Evolutionary conservation across 2,888 invertebrate species (phyloP).

Genomic region (Falcaria lacertinaria): DNA sequence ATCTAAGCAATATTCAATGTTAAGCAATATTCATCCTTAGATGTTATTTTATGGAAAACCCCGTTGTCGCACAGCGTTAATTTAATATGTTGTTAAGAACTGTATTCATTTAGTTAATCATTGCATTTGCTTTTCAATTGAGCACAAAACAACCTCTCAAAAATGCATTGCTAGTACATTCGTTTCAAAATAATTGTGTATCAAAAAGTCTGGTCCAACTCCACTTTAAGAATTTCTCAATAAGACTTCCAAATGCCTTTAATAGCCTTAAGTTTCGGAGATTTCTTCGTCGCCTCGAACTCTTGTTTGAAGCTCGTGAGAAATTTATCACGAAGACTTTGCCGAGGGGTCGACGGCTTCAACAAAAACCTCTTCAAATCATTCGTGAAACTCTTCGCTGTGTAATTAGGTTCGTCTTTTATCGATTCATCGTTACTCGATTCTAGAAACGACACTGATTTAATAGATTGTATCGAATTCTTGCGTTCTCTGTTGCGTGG

Average conservation of each 20-base stretch:
- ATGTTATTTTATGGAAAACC: too few relatives aligned
- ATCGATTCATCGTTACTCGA: slow-evolving; percentile 62
- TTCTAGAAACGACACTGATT: slow-evolving; percentile 72
- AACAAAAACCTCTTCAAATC: slow-evolving; percentile 71
- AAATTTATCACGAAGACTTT: slow-evolving; percentile 70
- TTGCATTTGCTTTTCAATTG: too few relatives aligned
- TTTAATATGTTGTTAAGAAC: too few relatives aligned
- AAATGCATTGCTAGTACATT: neutral
- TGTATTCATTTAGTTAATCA: too few relatives aligned
- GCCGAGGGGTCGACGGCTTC: slow-evolving; percentile 63
- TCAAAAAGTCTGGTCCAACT: neutral
- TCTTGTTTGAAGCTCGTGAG: slow-evolving; percentile 72
- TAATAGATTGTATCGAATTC: slow-evolving; percentile 69
- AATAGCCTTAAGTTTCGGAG: slow-evolving; percentile 71
- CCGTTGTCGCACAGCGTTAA: too few relatives aligned
- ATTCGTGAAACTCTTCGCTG: slow-evolving; percentile 74
- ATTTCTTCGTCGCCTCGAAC: slow-evolving; percentile 64
- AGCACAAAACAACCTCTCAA: neutral
- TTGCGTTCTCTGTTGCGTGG: slow-evolving; percentile 48
- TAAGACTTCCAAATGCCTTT: slow-evolving; percentile 77
- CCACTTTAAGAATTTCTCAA: slow-evolving; percentile 23
- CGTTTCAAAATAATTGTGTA: too few relatives aligned
- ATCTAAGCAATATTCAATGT: too few relatives aligned
- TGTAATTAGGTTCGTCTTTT: slow-evolving; percentile 71
- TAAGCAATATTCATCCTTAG: too few relatives aligned